Percentiles rank a stretch among this genome's conserved stretches.
Evolutionary conservation across 2,113 vertebrate species (phyloP).

Genomic region (Microcebus griseorufus): DNA sequence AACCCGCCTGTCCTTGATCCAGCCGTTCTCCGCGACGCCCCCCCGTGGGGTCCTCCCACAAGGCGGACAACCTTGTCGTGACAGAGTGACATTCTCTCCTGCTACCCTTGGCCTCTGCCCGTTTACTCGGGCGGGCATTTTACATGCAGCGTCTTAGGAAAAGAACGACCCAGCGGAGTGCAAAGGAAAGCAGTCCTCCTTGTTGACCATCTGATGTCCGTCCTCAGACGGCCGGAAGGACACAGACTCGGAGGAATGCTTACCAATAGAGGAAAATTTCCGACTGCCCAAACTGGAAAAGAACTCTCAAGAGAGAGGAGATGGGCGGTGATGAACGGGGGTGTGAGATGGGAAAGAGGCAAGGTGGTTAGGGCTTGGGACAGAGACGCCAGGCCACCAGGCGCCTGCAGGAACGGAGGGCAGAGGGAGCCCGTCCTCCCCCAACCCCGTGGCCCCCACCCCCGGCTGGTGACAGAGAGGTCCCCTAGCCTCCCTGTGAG

Average conservation of each 20-base stretch:
- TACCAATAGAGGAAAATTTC: neutral
- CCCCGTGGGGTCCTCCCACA: neutral
- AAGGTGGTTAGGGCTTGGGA: neutral
- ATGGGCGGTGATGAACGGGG: neutral
- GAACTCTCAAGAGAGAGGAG: neutral
- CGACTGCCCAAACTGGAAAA: neutral
- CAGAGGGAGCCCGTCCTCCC: neutral
- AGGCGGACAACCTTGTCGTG: neutral
- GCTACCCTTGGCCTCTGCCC: neutral
- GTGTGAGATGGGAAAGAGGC: neutral
- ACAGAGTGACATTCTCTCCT: neutral
- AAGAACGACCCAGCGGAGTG: neutral
- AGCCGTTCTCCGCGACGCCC: neutral
- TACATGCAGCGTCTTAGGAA: neutral
- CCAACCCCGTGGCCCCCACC: neutral
- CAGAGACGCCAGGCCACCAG: neutral
- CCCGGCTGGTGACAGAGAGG: neutral
- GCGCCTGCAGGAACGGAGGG: neutral
- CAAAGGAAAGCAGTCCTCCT: neutral
- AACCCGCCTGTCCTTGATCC: accelerated
- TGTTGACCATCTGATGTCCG: neutral
- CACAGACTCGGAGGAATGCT: neutral
- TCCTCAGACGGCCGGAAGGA: neutral
- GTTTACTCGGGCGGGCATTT: neutral
- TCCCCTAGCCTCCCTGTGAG: neutral